Evolutionary conservation across 2,113 vertebrate species (phyloP), one percentile per base, ranked within the genome.

Genomic region (Podocnemis expansa): DNA sequence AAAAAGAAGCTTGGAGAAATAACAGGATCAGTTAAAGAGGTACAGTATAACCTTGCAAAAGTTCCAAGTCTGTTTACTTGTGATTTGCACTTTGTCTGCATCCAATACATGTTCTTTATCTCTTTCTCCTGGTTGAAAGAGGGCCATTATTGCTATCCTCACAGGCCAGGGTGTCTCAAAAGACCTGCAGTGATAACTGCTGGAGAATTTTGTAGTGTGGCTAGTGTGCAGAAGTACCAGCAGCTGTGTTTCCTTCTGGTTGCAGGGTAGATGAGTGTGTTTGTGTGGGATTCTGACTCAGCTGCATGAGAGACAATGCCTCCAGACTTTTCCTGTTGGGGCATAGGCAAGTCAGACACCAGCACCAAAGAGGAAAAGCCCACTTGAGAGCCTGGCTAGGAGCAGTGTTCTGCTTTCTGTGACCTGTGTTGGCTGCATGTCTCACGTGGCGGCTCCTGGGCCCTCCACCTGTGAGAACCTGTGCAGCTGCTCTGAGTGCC

Each of bases 21-120:
- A 87, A 98, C 99, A 0, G 99, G 99, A 29, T 98, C 99, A 0
- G 98, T 99, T 34, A 99, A 99, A 93, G 99, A 99, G 99, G 99
- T 99, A 96, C 95, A 73, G 22, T 0, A 1, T 27, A 16, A 43
- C 63, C n/a, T 1, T 58, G 82, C 51, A 73, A 10, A 45, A 8
- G 0, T 1, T 89, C 80, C 54, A 0, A 21, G 81, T 41, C 47
- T 21, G 49, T 82, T 80, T 21, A 43, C 19, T 10, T 1, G 7
- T 4, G 1, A 38, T 56, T 1, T 31, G 45, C 5, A 0, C 51
- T 63, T 4, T 22, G 16, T 1, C 29, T 43, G 38, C 4, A 4
- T 75, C 55, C 12, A 14, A 54, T 85, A 38, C 45, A 6, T 58
- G 1, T 80, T 5, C 3, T 4, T 17, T 78, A 31, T 13, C 56